These are phyloP conservation scores for Trichogramma dendrolimi DNA, from an alignment of 2,888 invertebrate genomes.

Conservation along the genomic window DNA sequence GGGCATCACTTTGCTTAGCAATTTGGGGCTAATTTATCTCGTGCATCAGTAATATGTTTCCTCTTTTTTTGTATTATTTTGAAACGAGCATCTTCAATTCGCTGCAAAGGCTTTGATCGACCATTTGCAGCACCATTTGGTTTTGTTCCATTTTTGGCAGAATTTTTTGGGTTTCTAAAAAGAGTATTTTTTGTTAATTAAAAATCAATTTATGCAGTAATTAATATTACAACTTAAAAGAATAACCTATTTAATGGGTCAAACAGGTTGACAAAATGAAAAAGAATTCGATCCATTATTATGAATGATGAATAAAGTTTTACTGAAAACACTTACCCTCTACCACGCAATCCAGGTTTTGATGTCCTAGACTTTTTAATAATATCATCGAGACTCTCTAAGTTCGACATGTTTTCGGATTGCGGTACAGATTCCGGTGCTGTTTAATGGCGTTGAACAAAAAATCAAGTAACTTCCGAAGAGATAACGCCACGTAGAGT, in stretches of 20 bases:
- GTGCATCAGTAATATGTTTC: slow-evolving; percentile 71
- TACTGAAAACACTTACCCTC: slow-evolving; percentile 3
- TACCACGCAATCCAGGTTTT: slow-evolving; percentile 39
- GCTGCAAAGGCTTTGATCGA: slow-evolving; percentile 4
- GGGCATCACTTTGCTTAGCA: slow-evolving; percentile 71
- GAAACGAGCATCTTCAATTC: slow-evolving; percentile 64
- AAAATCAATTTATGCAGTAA: no score
- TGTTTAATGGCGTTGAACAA: no score
- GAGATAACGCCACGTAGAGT: no score
- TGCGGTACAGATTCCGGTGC: no score
- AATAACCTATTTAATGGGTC: no score
- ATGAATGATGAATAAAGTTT: not conserved
- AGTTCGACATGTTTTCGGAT: slow-evolving; percentile 20
- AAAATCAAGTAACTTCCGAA: no score
- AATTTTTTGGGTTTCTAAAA: slow-evolving; percentile 14
- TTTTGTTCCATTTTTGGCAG: slow-evolving; percentile 12
- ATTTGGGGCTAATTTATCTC: slow-evolving; percentile 73
- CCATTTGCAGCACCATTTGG: slow-evolving; percentile 15
- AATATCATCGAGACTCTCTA: slow-evolving; percentile 51
- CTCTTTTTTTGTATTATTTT: slow-evolving; percentile 77
- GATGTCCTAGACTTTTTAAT: slow-evolving; percentile 48
- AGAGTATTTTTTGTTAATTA: not conserved
- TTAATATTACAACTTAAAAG: no score
- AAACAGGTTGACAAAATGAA: no score
- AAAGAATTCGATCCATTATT: no score